Conservation (phyloP, 2,797 vertebrate species). For the Crenichthys baileyi region DNA sequence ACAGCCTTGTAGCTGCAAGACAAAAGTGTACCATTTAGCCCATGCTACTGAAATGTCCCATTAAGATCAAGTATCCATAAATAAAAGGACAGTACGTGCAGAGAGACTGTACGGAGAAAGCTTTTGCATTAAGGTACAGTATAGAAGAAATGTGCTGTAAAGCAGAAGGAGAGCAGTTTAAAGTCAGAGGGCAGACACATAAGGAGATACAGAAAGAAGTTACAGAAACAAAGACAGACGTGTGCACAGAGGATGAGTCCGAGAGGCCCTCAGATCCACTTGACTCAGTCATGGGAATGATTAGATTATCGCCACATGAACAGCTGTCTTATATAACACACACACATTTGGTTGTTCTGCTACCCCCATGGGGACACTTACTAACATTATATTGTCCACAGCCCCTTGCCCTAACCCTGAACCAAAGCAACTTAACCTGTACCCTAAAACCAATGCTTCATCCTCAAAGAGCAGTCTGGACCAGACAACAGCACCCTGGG, state of each 20-base stretch:
- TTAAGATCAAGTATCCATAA: no score
- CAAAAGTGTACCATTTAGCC: background rate
- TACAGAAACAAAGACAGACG: slow-evolving; percentile 39
- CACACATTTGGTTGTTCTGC: slow-evolving; percentile 41
- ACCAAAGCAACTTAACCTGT: slow-evolving; percentile 6
- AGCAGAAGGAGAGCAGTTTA: slow-evolving; percentile 37
- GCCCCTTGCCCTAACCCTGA: background rate
- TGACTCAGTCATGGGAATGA: slow-evolving; percentile 81
- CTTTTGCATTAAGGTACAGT: slow-evolving; percentile 2
- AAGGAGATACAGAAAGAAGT: slow-evolving; percentile 32
- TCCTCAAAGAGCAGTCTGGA: background rate
- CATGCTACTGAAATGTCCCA: background rate
- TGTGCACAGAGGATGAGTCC: slow-evolving; percentile 62
- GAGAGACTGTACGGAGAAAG: slow-evolving; percentile 3
- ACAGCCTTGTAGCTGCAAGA: background rate
- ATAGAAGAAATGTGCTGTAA: slow-evolving; percentile 39
- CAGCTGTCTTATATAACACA: slow-evolving; percentile 79
- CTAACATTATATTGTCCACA: slow-evolving; percentile 3
- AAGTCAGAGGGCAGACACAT: slow-evolving; percentile 25
- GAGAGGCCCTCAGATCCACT: slow-evolving; percentile 69
- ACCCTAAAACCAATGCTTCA: slow-evolving; percentile 11
- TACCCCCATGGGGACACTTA: slow-evolving; percentile 28
- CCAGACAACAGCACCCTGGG: background rate
- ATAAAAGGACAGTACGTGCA: background rate
- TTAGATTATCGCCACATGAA: slow-evolving; percentile 81